Evolutionary conservation across 2,797 vertebrate genomes (phyloP).

Genomic region (Phoeniculus purpureus): DNA sequence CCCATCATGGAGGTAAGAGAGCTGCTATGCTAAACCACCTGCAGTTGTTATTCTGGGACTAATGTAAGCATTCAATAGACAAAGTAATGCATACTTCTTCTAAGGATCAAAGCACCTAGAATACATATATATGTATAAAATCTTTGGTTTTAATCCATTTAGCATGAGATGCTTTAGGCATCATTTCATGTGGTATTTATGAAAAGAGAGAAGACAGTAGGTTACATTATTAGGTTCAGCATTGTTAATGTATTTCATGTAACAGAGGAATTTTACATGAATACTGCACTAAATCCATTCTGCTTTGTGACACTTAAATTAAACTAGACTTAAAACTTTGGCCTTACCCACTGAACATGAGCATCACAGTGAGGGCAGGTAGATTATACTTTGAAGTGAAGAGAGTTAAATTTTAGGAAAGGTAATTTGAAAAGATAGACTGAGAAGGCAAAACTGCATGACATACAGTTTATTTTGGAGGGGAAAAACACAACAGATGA

Average conservation of each 20-base stretch:
- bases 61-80: neutral
- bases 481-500: neutral
- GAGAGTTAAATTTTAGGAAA: neutral
- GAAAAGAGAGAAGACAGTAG: neutral
- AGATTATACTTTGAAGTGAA: neutral
- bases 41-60: neutral
- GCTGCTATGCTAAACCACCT: neutral
- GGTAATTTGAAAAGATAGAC: neutral
- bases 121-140: neutral
- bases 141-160: neutral
- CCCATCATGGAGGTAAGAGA: conserved; percentile 98
- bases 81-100: neutral
- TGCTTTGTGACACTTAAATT: neutral
- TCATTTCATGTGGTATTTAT: neutral
- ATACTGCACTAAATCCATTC: neutral
- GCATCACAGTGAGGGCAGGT: neutral
- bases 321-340: neutral
- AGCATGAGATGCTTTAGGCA: neutral
- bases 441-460: neutral
- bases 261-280: neutral
- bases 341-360: neutral
- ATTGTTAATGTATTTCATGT: neutral
- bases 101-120: neutral
- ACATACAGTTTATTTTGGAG: neutral
- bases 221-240: neutral